Evolutionary conservation across 1,140 invertebrate genomes (phyloP), one percentile per base, ranked within the genome.

Genomic region (Copidosoma floridanum): DNA sequence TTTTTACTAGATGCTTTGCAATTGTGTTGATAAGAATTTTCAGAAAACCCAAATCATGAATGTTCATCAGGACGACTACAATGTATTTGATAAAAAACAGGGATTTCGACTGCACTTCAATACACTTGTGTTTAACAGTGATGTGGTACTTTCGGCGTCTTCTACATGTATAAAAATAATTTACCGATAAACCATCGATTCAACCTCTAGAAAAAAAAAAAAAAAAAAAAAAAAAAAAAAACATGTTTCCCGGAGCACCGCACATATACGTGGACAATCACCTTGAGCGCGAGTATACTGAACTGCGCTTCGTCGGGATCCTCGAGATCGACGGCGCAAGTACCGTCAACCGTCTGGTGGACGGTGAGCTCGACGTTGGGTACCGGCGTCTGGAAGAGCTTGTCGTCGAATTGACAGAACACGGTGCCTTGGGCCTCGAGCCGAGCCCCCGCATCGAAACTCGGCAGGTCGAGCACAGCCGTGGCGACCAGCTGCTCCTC

Each of bases 401-500:
- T 69, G 4, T 69, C 72, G 11, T 71, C 70, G 6, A 71, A 55
- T 8, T 71, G 64, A 21, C 73, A 79, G 10, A 63, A 65, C 11
- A 81, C 66, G n/a, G 64, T 71, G 1, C 72, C 74, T 23, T 61
- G 69, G 2, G 63, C 65, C 10, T 73, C 48, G 16, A 66, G 46
- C n/a, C 41, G 6, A 0, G 66, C 2, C 1, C 61, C 18, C 0
- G 63, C 35, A 7, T 69, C 53, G 20, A 80, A 81, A 14, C 29
- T 55, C 0, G 78, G 77, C 12, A 80, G 26, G 59, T 77, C 68
- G 1, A 81, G 51, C 5, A 68, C 70, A 0, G 70, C 53, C 0
- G 68, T 74, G 0, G 71, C 78, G 2, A 70, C 55, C 0, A 72
- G 40, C 7, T 69, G 38, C 24, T 68, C 29, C 0, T 61, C 37